A percentile compares a stretch with the other conserved stretches of the same genome.
These are phyloP conservation scores for Globodera ellingtonae DNA, from an alignment of 1,140 invertebrate genomes.

Conservation along the genomic window DNA sequence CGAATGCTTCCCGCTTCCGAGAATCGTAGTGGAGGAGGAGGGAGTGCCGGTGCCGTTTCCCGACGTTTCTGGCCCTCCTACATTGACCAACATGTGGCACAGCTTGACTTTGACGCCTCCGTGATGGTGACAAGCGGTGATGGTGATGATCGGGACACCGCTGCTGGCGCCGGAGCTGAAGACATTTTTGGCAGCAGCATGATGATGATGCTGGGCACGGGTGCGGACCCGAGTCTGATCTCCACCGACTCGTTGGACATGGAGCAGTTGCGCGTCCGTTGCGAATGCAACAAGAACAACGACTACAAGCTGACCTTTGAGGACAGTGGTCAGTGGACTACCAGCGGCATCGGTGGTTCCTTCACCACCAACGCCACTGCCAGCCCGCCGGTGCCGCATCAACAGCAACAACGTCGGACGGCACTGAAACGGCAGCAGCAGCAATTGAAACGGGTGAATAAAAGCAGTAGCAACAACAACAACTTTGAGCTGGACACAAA, in stretches of 20 bases:
- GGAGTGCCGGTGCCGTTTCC: neutral
- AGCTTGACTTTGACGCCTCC: constrained; percentile 59
- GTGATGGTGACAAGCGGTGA: constrained; percentile 15
- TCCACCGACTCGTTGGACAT: constrained; percentile 59
- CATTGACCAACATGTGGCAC: constrained; percentile 59
- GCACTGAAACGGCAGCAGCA: neutral
- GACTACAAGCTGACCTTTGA: constrained; percentile 64
- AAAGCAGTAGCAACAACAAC: neutral
- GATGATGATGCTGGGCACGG: constrained; percentile 24
- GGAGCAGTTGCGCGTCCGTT: constrained; percentile 46
- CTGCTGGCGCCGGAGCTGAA: too few species aligned
- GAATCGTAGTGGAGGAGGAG: too few species aligned
- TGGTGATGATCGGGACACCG: neutral
- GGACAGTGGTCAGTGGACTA: constrained; percentile 63
- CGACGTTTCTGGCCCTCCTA: constrained; percentile 31
- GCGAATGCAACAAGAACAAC: constrained; percentile 60
- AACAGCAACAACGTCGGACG: neutral
- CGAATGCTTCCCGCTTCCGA: neutral
- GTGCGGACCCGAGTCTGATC: constrained; percentile 39
- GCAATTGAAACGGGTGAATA: neutral
- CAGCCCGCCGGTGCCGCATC: constrained; percentile 17
- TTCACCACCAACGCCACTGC: constrained; percentile 29
- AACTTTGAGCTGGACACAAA: neutral
- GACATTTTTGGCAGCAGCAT: neutral
- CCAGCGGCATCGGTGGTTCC: constrained; percentile 35